Conservation (phyloP, 2,888 invertebrate species). For the Tinea semifulvella region DNA sequence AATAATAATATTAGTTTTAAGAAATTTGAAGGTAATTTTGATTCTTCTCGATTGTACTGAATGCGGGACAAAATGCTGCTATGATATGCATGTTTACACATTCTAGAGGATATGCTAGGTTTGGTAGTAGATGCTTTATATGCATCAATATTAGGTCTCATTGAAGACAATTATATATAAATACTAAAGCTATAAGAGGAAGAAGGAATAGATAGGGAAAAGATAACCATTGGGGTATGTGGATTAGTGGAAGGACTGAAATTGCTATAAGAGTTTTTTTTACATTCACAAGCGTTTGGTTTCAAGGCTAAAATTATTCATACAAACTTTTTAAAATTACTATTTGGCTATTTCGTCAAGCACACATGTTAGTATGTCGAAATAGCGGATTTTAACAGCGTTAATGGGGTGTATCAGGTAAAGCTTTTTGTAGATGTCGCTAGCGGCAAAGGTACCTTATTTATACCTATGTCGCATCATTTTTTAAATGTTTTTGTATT, state of each 20-base stretch:
- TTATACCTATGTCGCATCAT: too few species aligned
- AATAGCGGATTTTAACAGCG: too few species aligned
- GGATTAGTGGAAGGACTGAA: neutral
- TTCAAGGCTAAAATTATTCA: too few species aligned
- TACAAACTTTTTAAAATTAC: too few species aligned
- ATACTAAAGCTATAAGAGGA: slow-evolving; percentile 50
- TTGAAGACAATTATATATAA: slow-evolving; percentile 17
- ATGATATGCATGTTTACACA: neutral
- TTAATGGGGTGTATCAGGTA: too few species aligned
- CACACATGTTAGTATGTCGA: too few species aligned
- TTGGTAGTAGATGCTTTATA: slow-evolving; percentile 4
- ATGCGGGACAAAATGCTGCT: slow-evolving; percentile 6
- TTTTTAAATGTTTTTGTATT: too few species aligned
- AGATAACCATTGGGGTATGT: neutral
- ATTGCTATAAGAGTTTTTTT: too few species aligned
- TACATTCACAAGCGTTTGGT: too few species aligned
- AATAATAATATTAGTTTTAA: slow-evolving; percentile 1
- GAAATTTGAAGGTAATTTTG: slow-evolving; percentile 3
- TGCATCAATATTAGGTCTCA: neutral
- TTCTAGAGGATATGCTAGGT: slow-evolving; percentile 5
- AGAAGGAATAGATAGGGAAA: neutral
- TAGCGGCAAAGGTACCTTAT: too few species aligned
- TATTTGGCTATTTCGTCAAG: too few species aligned
- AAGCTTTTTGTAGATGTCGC: too few species aligned
- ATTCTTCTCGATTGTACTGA: neutral